These are phyloP conservation scores for Artibeus lituratus DNA, from an alignment of 2,797 vertebrate genomes.

Conservation along the genomic window DNA sequence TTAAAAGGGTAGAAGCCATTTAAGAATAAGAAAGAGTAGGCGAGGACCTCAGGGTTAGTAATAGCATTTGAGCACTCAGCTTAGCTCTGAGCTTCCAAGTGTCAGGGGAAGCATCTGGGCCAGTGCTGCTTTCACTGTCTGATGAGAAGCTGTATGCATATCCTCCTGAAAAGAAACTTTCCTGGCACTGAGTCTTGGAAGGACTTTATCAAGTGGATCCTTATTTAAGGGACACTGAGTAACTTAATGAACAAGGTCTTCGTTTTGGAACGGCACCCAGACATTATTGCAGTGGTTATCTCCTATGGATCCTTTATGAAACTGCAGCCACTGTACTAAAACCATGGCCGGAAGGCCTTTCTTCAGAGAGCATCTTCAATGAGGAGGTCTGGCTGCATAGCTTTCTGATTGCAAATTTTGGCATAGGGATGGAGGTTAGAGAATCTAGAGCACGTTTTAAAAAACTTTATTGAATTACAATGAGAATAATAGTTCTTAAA, in stretches of 20 bases:
- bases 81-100: background rate
- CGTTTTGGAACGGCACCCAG: slow-evolving; percentile 42
- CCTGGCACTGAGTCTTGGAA: background rate
- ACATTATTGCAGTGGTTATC: background rate
- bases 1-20: background rate
- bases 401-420: background rate
- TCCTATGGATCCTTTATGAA: slow-evolving; percentile 8
- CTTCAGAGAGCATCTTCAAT: background rate
- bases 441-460: background rate
- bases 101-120: background rate
- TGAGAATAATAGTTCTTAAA: background rate
- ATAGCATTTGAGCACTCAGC: background rate
- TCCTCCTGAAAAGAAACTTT: slow-evolving; percentile 48
- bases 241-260: background rate
- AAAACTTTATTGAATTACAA: background rate
- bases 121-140: background rate
- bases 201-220: background rate
- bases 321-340: background rate
- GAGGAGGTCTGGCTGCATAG: background rate
- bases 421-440: background rate
- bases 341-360: background rate
- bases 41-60: background rate
- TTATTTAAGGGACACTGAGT: background rate
- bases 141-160: background rate
- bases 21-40: background rate